Evolutionary conservation across 37 sponge, comb jelly and placozoan species (phyloP), one percentile per base, ranked within the genome.

Genomic region (Diacarnus erythraeanus): DNA sequence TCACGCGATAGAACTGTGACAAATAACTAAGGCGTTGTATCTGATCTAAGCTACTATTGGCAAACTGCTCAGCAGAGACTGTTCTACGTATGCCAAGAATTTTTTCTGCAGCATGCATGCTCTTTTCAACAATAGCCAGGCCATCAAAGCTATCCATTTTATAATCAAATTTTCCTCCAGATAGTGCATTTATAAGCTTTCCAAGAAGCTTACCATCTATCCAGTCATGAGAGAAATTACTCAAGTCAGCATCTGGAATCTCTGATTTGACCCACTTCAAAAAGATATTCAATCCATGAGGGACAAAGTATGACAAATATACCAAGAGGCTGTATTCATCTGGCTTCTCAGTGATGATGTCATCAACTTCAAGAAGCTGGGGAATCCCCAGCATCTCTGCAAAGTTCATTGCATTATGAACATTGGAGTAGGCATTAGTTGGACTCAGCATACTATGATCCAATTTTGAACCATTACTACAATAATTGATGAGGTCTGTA

Each of bases 291-390:
- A 77, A 59, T 4, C 94, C 94, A 0, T 71, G 75, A 0, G 95
- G 84, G 35, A 64, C 78, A 81, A 88, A 94, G 78, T 88, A 88
- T 23, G 89, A 84, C 38, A 94, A 74, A 72, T 94, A 94, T 26
- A 91, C 87, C 81, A 91, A 81, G 29, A 84, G 64, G 20, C 80
- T 86, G 25, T 77, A 76, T 67, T 94, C 92, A 47, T 94, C 95
- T 10, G 92, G 85, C 34, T 85, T 84, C 31, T 43, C 56, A 2
- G 81, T 64, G 40, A 69, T 47, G 42, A 91, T 26, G 31, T 86
- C 69, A 34, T 86, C 84, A 8, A 87, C 76, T 9, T 78, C 67
- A 26, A 91, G 39, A 40, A 86, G 31, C 64, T 83, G 78, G 23
- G 89, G 89, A 34, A 92, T 85, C 25, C 63, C 81, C 36, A 94